These are phyloP conservation scores for Xenotilapia leptura DNA, from an alignment of 2,113 vertebrate species.

Conservation along the genomic window DNA sequence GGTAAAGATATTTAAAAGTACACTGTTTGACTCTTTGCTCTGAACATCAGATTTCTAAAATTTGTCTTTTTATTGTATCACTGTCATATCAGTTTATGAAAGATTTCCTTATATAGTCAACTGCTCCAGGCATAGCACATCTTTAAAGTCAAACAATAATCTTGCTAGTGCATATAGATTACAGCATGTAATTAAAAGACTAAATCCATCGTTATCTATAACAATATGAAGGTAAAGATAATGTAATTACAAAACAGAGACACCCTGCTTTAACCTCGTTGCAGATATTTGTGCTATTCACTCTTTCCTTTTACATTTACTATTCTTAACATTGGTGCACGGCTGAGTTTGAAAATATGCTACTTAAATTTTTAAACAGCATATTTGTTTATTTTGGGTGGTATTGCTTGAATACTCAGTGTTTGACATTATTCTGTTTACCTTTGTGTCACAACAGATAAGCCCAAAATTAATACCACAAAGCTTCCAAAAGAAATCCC, in stretches of 20 bases:
- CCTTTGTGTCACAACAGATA: conserved; percentile 30
- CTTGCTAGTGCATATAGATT: not conserved
- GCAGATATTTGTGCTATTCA: not conserved
- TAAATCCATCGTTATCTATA: not conserved
- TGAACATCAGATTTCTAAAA: not conserved
- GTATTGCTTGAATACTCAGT: not conserved
- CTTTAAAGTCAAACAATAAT: not conserved
- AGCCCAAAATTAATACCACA: conserved; percentile 47
- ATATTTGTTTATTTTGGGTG: not conserved
- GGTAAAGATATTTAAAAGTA: not conserved
- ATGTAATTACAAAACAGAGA: not conserved
- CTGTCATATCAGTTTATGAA: not conserved
- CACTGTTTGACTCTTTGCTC: fast-evolving
- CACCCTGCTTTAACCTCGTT: not conserved
- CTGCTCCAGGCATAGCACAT: not conserved
- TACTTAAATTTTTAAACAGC: not conserved
- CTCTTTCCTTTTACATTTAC: not conserved
- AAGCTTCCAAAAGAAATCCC: conserved; percentile 44
- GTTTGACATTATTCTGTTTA: not conserved
- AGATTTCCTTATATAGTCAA: not conserved
- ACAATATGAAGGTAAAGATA: not conserved
- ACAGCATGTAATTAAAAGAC: not conserved
- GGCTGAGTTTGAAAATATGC: not conserved
- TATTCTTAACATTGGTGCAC: not conserved
- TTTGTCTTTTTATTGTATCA: not conserved